A percentile compares a stretch with the other conserved stretches of the same genome.
These are phyloP conservation scores for Erebia palarica DNA, from an alignment of 2,888 invertebrate species.

Conservation along the genomic window DNA sequence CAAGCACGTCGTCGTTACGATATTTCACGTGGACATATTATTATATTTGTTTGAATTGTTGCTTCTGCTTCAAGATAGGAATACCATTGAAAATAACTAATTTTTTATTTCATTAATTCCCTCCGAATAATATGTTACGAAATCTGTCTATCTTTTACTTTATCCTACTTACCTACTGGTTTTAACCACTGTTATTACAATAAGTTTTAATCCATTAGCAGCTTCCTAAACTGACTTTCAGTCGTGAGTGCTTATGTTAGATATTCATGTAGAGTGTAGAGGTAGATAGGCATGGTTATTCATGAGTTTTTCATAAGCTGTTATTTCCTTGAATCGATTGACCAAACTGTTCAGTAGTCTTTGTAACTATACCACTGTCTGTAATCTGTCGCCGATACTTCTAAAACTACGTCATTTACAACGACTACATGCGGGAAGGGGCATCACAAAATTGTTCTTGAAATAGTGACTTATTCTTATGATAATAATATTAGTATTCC, in stretches of 20 bases:
- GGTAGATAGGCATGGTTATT: no score
- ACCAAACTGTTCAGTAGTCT: neutral
- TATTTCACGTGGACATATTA: constrained; percentile 26
- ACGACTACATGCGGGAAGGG: constrained; percentile 2
- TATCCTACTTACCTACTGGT: no score
- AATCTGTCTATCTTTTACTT: neutral
- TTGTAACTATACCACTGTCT: neutral
- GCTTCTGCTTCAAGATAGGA: constrained; percentile 6
- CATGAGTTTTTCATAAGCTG: neutral
- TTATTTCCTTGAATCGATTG: neutral
- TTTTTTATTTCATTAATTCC: no score
- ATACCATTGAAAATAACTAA: no score
- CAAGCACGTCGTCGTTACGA: constrained; percentile 30
- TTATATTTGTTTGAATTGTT: constrained; percentile 18
- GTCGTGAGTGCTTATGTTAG: no score
- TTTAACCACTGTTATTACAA: neutral
- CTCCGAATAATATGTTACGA: no score
- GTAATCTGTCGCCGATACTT: constrained; percentile 8
- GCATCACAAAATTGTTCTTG: constrained; percentile 14
- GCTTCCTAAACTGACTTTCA: no score
- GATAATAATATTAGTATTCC: constrained; percentile 17
- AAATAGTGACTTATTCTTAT: constrained; percentile 27
- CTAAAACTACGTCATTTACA: constrained; percentile 7
- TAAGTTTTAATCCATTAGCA: neutral
- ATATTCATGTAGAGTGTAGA: no score